phyloP scores from a whole-genome alignment of 2,113 vertebrate genomes.

The Philantomba maxwellii region DNA sequence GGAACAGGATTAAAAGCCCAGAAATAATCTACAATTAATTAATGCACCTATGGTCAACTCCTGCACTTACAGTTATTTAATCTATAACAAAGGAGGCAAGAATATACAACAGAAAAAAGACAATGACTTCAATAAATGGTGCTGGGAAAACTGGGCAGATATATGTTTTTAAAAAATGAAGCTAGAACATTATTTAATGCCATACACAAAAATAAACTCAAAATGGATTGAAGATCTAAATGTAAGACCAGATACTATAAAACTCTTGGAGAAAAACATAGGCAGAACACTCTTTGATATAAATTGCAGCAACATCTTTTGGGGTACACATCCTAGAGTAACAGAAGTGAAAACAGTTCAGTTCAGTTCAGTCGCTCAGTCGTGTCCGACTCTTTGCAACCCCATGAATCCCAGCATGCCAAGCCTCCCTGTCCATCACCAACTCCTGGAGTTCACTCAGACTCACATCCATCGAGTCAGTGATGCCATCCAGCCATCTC shows the following conservation, averaged over 20 bases:
- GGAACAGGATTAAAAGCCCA: neutral
- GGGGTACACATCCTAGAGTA: neutral
- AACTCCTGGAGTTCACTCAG: too few relatives aligned
- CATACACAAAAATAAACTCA: neutral
- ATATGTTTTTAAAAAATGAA: neutral
- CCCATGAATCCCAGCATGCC: too few relatives aligned
- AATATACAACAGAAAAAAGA: neutral
- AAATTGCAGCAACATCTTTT: neutral
- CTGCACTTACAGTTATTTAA: neutral
- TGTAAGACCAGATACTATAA: neutral
- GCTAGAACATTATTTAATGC: neutral
- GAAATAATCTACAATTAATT: neutral
- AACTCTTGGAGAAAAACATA: neutral
- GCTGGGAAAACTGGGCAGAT: neutral
- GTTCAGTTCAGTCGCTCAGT: too few relatives aligned
- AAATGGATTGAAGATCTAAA: neutral
- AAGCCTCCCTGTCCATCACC: too few relatives aligned
- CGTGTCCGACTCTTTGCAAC: too few relatives aligned
- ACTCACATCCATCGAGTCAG: too few relatives aligned
- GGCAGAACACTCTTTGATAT: neutral
- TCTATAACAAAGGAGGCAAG: neutral
- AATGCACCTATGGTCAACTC: neutral
- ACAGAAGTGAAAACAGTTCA: neutral
- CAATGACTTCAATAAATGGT: neutral
- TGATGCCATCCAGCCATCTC: too few relatives aligned